These are phyloP conservation scores for Cantharis nigra DNA, from an alignment of 2,888 invertebrate genomes.

Conservation along the genomic window DNA sequence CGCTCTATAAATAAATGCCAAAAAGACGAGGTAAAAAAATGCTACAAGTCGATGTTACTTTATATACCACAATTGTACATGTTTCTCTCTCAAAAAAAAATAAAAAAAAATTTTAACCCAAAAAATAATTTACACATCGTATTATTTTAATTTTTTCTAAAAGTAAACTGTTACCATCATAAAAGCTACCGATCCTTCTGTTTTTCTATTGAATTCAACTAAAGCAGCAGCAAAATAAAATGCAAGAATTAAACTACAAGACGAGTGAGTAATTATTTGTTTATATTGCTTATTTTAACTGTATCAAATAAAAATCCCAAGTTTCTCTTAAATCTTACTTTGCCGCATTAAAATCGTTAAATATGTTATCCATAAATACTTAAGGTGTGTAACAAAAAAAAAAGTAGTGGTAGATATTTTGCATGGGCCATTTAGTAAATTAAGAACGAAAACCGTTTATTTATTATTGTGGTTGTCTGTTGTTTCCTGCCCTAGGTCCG, in stretches of 20 bases:
- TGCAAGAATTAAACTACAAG: neutral
- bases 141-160: neutral
- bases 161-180: neutral
- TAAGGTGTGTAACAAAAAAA: neutral
- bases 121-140: neutral
- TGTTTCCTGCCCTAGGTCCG: constrained; percentile 40
- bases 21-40: neutral
- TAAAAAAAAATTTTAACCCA: neutral
- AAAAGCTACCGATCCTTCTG: neutral
- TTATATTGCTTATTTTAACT: neutral
- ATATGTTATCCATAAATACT: neutral
- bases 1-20: neutral
- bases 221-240: neutral
- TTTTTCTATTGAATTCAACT: neutral
- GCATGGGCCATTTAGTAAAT: neutral
- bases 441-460: constrained; percentile 7
- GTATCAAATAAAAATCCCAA: neutral
- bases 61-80: neutral
- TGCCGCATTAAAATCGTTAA: neutral
- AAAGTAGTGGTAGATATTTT: neutral
- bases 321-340: neutral
- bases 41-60: neutral
- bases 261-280: neutral
- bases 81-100: neutral
- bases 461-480: constrained; percentile 18